A percentile compares a stretch with the other conserved stretches of the same genome.
Evolutionary conservation across 2,113 vertebrate species (phyloP).

Genomic region (Anseranas semipalmata): DNA sequence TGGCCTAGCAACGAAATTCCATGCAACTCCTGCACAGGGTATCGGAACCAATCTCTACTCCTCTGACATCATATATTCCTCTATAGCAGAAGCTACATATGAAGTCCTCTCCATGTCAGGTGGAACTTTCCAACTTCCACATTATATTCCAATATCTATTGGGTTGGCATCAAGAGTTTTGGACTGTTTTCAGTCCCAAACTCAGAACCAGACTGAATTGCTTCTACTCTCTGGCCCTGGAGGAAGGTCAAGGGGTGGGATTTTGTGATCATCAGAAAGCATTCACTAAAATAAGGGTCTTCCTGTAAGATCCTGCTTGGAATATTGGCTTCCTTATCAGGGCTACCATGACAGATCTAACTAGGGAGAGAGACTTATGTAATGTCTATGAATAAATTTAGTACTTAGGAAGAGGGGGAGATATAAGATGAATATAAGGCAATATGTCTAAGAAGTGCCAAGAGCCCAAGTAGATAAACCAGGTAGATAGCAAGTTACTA

Average conservation of each 20-base stretch:
- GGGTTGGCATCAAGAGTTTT: not conserved
- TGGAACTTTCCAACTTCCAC: not conserved
- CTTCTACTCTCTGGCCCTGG: not conserved
- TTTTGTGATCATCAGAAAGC: not conserved
- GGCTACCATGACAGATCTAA: not conserved
- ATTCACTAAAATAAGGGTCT: not conserved
- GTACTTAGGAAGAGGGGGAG: not conserved
- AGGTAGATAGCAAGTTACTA: not conserved
- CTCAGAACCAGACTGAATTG: not conserved
- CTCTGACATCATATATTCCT: not conserved
- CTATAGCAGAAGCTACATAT: not conserved
- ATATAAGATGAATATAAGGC: not conserved
- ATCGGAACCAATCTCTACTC: not conserved
- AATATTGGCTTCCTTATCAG: not conserved
- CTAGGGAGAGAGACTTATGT: not conserved
- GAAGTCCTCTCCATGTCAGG: not conserved
- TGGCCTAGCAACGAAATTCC: not conserved
- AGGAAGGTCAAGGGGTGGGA: not conserved
- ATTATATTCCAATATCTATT: not conserved
- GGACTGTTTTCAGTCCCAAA: not conserved
- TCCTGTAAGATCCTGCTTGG: not conserved
- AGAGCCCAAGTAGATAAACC: not conserved
- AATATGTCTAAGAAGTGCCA: not conserved
- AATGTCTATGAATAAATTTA: not conserved
- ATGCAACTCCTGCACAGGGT: accelerated